phyloP scores from a whole-genome alignment of 2,888 invertebrate genomes.

The Eurois occulta region DNA sequence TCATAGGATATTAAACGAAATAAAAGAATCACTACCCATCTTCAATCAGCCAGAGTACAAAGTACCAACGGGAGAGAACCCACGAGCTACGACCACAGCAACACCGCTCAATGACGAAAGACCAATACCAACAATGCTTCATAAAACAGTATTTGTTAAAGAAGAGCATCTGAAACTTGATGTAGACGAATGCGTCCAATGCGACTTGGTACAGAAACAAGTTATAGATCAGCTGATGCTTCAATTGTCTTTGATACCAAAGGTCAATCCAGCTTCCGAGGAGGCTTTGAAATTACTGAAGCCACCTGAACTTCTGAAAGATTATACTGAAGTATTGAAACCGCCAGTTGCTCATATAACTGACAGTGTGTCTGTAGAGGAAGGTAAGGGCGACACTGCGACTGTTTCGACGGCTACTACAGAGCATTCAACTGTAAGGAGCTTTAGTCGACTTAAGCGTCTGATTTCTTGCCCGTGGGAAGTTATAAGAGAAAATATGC shows the following conservation, averaged over 20 bases:
- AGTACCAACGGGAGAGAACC: constrained; percentile 33
- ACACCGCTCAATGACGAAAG: constrained; percentile 35
- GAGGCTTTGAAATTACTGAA: constrained; percentile 62
- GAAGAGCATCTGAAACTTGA: constrained; percentile 43
- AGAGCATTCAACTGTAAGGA: constrained; percentile 40
- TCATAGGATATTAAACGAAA: constrained; percentile 78
- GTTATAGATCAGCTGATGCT: constrained; percentile 78
- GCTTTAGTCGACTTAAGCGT: constrained; percentile 45
- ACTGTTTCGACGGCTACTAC: constrained; percentile 67
- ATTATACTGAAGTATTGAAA: constrained; percentile 74
- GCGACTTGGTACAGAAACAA: constrained; percentile 77
- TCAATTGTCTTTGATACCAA: constrained; percentile 69
- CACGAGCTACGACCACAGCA: constrained; percentile 9
- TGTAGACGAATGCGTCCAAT: constrained; percentile 75
- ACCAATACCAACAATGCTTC: constrained; percentile 26
- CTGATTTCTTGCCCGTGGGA: constrained; percentile 61
- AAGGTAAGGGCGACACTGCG: constrained; percentile 67
- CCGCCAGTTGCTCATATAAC: constrained; percentile 42
- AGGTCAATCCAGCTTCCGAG: constrained; percentile 34
- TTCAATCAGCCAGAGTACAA: constrained; percentile 49
- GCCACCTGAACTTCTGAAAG: constrained; percentile 66
- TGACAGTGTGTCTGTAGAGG: constrained; percentile 45
- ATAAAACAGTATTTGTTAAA: constrained; percentile 58
- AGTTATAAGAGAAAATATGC: constrained; percentile 79
- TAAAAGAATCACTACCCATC: constrained; percentile 69